phyloP scores from a whole-genome alignment of 2,113 vertebrate genomes.

The Macroglossus sobrinus region DNA sequence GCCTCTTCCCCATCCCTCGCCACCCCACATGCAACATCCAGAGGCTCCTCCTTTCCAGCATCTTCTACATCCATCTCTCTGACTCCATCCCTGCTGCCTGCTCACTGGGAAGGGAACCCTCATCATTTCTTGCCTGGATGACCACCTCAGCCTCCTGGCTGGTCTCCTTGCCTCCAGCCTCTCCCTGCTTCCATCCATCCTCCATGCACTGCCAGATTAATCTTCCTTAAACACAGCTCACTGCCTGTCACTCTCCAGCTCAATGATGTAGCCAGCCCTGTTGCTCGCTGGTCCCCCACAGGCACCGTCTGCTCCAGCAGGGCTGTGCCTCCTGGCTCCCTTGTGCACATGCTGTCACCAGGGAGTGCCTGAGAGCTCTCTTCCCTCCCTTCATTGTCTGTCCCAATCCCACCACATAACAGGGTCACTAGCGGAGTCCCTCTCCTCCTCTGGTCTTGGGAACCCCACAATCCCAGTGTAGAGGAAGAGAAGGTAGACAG shows the following conservation, averaged over 20 bases:
- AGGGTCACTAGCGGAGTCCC: neutral
- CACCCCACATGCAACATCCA: conserved; percentile 3
- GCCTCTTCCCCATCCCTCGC: neutral
- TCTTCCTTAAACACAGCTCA: conserved; percentile 69
- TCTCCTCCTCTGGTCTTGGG: neutral
- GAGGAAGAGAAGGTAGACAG: neutral
- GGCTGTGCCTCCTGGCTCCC: neutral
- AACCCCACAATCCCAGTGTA: neutral
- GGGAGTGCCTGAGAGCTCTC: neutral
- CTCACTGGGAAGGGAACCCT: neutral
- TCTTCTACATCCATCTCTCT: conserved; percentile 48
- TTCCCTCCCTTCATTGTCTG: neutral
- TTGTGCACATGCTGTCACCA: neutral
- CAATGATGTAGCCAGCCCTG: conserved; percentile 14
- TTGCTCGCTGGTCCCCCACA: neutral
- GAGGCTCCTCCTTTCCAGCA: neutral
- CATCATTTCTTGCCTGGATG: conserved; percentile 67
- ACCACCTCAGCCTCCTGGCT: conserved; percentile 45
- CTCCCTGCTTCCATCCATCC: conserved; percentile 57
- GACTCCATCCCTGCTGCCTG: neutral
- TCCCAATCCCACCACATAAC: neutral
- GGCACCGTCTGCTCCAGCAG: conserved; percentile 37
- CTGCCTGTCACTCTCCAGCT: conserved; percentile 59
- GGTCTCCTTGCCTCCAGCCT: conserved; percentile 73
- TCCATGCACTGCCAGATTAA: conserved; percentile 62